phyloP scores from a whole-genome alignment of 2,113 vertebrate species.

The Hyperoodon ampullatus region DNA sequence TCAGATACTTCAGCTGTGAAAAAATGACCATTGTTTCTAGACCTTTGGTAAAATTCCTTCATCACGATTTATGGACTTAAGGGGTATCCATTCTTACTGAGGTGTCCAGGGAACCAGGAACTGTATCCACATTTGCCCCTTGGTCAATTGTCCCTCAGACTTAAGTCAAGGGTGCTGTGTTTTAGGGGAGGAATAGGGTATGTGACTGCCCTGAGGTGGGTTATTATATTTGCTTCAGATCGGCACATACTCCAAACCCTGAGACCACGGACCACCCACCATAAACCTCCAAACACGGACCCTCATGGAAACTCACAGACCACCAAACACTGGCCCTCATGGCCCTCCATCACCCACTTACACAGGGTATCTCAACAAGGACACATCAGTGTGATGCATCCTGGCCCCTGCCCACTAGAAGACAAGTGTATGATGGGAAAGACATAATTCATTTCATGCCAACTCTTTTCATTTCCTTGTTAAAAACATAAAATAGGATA shows the following conservation, averaged over 20 bases:
- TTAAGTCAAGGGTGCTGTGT: not conserved
- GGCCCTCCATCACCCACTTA: too few relatives aligned
- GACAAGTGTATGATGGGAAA: not conserved
- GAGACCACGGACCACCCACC: not conserved
- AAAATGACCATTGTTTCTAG: not conserved
- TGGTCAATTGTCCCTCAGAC: not conserved
- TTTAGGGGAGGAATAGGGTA: not conserved
- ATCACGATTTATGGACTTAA: too few relatives aligned
- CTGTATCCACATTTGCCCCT: not conserved
- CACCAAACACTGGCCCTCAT: not conserved
- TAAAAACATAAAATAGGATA: not conserved
- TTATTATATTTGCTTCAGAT: not conserved
- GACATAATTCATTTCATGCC: not conserved
- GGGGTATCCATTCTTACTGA: not conserved
- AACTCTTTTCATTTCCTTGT: not conserved
- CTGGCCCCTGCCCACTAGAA: not conserved
- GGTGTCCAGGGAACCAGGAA: not conserved
- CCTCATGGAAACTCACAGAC: not conserved
- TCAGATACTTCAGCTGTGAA: accelerated
- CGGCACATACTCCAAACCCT: not conserved
- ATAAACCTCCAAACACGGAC: not conserved
- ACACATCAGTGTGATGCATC: accelerated
- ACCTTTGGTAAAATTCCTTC: accelerated
- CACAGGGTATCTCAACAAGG: not conserved
- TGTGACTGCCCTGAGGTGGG: accelerated